A percentile compares a stretch with the other conserved stretches of the same genome.
phyloP scores from a whole-genome alignment of 2,113 vertebrate species.

The Ceyx margarethae region DNA sequence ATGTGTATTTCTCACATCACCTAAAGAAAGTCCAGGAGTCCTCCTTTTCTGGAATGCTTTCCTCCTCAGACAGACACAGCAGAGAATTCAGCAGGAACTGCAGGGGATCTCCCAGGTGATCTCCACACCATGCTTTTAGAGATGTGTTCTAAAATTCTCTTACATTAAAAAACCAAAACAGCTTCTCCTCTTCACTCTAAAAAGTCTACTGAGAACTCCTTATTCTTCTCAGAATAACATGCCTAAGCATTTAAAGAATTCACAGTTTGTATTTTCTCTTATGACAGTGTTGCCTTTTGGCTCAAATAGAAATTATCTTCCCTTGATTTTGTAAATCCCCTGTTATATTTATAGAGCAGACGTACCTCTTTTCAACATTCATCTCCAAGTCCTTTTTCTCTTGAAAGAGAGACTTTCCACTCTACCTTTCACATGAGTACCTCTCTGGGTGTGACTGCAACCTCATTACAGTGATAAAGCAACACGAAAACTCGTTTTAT shows the following conservation, averaged over 20 bases:
- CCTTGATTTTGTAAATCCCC: background rate
- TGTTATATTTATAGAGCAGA: background rate
- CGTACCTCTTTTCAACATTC: background rate
- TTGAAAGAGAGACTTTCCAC: background rate
- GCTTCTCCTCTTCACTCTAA: background rate
- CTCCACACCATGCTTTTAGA: background rate
- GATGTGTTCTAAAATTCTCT: background rate
- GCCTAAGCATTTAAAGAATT: background rate
- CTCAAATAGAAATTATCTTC: background rate
- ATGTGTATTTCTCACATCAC: background rate
- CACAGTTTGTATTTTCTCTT: background rate
- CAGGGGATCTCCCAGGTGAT: background rate
- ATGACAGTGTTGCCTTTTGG: background rate
- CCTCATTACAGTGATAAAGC: background rate
- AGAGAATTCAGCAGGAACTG: background rate
- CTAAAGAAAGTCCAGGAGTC: background rate
- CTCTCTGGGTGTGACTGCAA: background rate
- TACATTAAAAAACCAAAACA: background rate
- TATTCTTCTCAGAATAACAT: background rate
- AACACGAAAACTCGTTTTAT: background rate
- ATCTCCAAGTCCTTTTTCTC: background rate
- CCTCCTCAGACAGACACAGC: background rate
- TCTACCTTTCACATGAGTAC: background rate
- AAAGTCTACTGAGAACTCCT: background rate
- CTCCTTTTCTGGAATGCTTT: background rate